phyloP scores from a whole-genome alignment of 2,113 vertebrate species.

The Laticauda laticaudata region DNA sequence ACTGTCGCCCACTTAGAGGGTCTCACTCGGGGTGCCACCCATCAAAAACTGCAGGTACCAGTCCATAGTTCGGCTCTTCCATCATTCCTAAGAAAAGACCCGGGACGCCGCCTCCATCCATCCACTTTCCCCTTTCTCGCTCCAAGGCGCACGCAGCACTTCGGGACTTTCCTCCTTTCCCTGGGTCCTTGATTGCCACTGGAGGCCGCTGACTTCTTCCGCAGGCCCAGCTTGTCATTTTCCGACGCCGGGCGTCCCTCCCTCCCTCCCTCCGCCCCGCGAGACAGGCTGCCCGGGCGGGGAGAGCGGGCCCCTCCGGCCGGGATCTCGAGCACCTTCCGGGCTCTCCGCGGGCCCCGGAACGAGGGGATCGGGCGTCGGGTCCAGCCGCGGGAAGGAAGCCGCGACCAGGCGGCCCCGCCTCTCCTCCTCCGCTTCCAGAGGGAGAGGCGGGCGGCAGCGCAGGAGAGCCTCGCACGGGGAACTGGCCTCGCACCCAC shows the following conservation, averaged over 20 bases:
- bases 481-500: too few relatives aligned
- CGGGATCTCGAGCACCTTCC: background rate
- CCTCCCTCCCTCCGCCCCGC: background rate
- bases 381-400: too few relatives aligned
- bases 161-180: background rate
- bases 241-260: background rate
- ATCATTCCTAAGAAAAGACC: background rate
- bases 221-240: background rate
- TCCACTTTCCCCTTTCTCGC: background rate
- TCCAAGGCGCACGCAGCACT: background rate
- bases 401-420: too few relatives aligned
- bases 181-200: too few relatives aligned
- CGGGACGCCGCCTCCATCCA: background rate
- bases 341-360: background rate
- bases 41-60: background rate
- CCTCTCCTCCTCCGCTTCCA: too few relatives aligned
- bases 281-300: too few relatives aligned
- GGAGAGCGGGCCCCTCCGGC: background rate
- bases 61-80: background rate
- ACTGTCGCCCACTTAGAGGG: background rate
- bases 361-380: too few relatives aligned
- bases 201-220: background rate
- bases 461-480: too few relatives aligned
- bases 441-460: too few relatives aligned
- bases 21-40: background rate